A percentile compares a stretch with the other conserved stretches of the same genome.
phyloP scores from a whole-genome alignment of 2,113 vertebrate genomes.

The Cavia aperea region DNA sequence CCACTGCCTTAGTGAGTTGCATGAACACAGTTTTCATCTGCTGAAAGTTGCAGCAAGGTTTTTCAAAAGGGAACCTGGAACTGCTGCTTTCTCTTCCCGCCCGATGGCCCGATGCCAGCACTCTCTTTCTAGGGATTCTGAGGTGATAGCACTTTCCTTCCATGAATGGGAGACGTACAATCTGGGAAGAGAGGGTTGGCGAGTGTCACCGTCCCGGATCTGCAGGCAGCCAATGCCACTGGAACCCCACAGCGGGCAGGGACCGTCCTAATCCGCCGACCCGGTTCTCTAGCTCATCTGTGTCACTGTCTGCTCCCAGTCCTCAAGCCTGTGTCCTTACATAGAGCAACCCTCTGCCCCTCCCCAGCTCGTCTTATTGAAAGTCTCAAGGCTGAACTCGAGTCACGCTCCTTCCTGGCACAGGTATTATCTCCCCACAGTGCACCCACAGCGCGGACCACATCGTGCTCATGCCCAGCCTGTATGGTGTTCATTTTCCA shows the following conservation, averaged over 20 bases:
- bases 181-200: neutral
- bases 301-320: neutral
- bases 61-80: constrained; percentile 33
- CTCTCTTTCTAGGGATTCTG: constrained; percentile 11
- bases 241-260: neutral
- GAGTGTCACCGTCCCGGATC: neutral
- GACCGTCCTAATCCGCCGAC: neutral
- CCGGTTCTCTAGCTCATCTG: neutral
- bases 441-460: neutral
- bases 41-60: constrained; percentile 29
- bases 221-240: neutral
- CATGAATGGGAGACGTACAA: constrained; percentile 41
- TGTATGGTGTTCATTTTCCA: neutral
- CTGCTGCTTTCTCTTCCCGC: neutral
- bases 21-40: constrained; percentile 69
- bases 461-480: neutral
- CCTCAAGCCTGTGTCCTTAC: neutral
- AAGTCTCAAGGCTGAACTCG: constrained; percentile 8
- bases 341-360: neutral
- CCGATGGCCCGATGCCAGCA: neutral
- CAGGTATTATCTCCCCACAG: neutral
- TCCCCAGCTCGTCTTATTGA: neutral
- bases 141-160: neutral
- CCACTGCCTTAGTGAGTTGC: constrained; percentile 73
- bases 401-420: neutral